Conservation (phyloP, 2,797 vertebrate genomes). For the Argyrosomus regius region DNA sequence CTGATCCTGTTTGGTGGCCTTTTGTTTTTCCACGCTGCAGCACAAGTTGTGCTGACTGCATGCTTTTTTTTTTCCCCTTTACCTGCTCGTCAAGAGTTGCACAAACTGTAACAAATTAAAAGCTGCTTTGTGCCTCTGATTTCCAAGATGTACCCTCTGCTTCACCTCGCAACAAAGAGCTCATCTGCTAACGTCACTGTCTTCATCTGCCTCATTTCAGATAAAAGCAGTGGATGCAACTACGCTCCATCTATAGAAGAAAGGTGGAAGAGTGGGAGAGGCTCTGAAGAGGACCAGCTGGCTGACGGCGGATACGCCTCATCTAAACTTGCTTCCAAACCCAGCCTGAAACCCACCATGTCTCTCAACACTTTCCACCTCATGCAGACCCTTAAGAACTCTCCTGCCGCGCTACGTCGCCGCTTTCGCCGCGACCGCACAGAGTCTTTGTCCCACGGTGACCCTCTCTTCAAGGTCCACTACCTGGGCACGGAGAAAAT, state of each 20-base stretch:
- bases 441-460: conserved; percentile 86
- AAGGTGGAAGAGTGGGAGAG: conserved; percentile 61
- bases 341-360: conserved; percentile 70
- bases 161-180: neutral
- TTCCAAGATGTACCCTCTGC: neutral
- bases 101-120: neutral
- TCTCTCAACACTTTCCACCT: conserved; percentile 84
- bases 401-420: conserved; percentile 84
- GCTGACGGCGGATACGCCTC: conserved; percentile 10
- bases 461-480: conserved; percentile 89
- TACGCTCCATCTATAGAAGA: conserved; percentile 46
- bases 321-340: conserved; percentile 1
- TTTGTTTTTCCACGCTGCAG: conserved; percentile 26
- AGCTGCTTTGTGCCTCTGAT: neutral
- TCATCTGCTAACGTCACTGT: conserved; percentile 27
- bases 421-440: conserved; percentile 86
- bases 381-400: conserved; percentile 88
- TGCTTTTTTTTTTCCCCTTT: neutral
- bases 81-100: neutral
- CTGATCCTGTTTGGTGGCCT: conserved; percentile 57
- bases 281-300: conserved; percentile 48
- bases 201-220: conserved; percentile 61
- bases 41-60: conserved; percentile 47
- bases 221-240: conserved; percentile 71
- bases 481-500: conserved; percentile 88